A percentile compares a stretch with the other conserved stretches of the same genome.
These are phyloP conservation scores for Psittacus erithacus DNA, from an alignment of 2,113 vertebrate species.

Conservation along the genomic window DNA sequence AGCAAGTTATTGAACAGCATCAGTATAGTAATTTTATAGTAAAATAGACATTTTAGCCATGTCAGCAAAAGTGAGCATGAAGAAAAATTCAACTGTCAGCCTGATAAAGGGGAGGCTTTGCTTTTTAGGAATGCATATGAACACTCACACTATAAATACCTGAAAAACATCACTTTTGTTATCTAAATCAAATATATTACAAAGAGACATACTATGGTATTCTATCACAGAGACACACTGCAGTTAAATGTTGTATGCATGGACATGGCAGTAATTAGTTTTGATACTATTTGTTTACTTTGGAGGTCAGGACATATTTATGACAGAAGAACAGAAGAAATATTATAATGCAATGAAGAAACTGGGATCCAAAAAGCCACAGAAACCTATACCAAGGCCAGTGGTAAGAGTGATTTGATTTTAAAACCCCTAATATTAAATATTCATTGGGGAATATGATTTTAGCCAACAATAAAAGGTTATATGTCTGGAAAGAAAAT, in stretches of 20 bases:
- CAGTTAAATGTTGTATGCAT: background rate
- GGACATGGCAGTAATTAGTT: slow-evolving; percentile 66
- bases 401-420: slow-evolving; percentile 67
- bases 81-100: background rate
- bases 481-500: background rate
- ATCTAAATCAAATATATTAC: background rate
- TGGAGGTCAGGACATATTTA: slow-evolving; percentile 87
- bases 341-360: slow-evolving; percentile 89
- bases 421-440: background rate
- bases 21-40: background rate
- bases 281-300: slow-evolving; percentile 77
- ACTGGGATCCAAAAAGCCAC: slow-evolving; percentile 85
- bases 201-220: background rate
- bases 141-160: background rate
- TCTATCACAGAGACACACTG: background rate
- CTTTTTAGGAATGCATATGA: background rate
- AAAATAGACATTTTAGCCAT: background rate
- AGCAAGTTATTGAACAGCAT: background rate
- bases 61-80: background rate
- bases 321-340: slow-evolving; percentile 88
- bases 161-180: background rate
- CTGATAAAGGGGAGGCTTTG: rapidly evolving
- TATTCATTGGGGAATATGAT: background rate
- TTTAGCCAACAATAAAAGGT: background rate
- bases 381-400: slow-evolving; percentile 85